Evolutionary conservation across 2,113 vertebrate genomes (phyloP).

Genomic region (Seriola rivoliana): DNA sequence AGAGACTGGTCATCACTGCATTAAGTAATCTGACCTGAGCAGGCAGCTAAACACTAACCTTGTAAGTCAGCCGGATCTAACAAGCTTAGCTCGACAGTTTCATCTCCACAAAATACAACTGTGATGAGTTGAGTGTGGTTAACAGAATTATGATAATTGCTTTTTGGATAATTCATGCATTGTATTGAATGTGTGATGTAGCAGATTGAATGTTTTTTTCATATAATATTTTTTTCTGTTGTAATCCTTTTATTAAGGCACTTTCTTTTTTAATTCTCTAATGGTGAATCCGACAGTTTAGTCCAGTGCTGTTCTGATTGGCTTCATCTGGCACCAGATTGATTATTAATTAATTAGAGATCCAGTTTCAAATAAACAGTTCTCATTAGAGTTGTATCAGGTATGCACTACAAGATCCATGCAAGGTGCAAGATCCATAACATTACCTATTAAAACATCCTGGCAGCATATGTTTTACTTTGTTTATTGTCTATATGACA

Average conservation of each 20-base stretch:
- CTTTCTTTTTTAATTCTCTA: not conserved
- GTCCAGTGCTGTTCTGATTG: not conserved
- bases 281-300: not conserved
- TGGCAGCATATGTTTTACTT: not conserved
- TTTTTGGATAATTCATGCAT: no score
- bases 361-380: not conserved
- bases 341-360: conserved; percentile 3
- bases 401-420: not conserved
- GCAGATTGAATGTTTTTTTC: no score
- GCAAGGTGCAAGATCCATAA: not conserved
- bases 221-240: no score
- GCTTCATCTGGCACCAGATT: not conserved
- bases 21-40: conserved; percentile 55
- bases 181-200: not conserved
- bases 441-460: not conserved
- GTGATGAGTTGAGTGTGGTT: conserved; percentile 6
- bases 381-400: not conserved
- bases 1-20: conserved; percentile 43
- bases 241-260: no score
- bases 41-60: conserved; percentile 40
- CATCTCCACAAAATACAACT: not conserved
- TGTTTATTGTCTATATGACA: conserved; percentile 18
- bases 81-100: conserved; percentile 22
- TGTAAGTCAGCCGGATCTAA: conserved; percentile 41
- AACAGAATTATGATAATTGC: not conserved